Evolutionary conservation across 2,888 invertebrate species (phyloP).

Genomic region (Aleiodes alternator): DNA sequence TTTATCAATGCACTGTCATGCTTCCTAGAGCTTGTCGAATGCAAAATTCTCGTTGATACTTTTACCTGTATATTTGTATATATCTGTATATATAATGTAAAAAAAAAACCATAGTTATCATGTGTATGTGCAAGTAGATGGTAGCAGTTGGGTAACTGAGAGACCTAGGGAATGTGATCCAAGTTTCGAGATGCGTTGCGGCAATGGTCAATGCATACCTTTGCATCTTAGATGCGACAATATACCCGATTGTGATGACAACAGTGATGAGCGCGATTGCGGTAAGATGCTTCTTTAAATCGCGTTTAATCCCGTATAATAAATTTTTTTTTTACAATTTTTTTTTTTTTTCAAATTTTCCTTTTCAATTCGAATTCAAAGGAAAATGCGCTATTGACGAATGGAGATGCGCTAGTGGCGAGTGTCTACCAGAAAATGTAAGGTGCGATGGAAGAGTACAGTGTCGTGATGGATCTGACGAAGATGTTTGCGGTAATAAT

Average conservation of each 20-base stretch:
- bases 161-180: constrained; percentile 61
- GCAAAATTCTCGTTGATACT: constrained; percentile 27
- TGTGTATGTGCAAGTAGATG: constrained; percentile 58
- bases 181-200: constrained; percentile 76
- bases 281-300: constrained; percentile 69
- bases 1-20: constrained; percentile 20
- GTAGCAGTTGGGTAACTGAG: constrained; percentile 57
- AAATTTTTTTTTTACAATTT: constrained; percentile 9
- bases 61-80: constrained; percentile 47
- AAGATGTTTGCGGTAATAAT: constrained; percentile 74
- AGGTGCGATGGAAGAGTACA: constrained; percentile 78
- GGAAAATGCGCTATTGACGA: constrained; percentile 68
- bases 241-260: constrained; percentile 79
- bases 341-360: constrained; percentile 21
- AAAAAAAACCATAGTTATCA: constrained; percentile 41
- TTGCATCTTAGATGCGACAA: constrained; percentile 81
- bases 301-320: not conserved
- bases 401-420: constrained; percentile 77
- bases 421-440: constrained; percentile 78
- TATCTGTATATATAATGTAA: not conserved
- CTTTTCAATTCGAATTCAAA: constrained; percentile 46
- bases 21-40: constrained; percentile 47
- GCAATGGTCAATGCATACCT: constrained; percentile 80
- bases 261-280: constrained; percentile 81
- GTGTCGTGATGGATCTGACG: constrained; percentile 78